phyloP scores from a whole-genome alignment of 2,797 vertebrate species.

The Xyrichtys novacula region DNA sequence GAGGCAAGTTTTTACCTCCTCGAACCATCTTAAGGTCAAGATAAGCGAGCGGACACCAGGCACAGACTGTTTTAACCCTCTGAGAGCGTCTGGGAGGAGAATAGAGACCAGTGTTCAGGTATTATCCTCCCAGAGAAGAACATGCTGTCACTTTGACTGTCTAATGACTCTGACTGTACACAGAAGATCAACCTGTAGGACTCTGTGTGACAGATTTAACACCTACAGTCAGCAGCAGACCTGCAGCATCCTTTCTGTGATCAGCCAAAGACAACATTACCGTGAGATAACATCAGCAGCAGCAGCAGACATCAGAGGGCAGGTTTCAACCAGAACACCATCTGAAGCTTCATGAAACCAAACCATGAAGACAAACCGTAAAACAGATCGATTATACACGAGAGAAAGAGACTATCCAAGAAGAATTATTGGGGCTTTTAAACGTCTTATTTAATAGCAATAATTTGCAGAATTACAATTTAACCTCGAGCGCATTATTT shows the following conservation, averaged over 20 bases:
- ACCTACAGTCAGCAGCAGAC: neutral
- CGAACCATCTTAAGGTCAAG: conserved; percentile 23
- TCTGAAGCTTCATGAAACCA: too few relatives aligned
- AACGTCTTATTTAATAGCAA: too few relatives aligned
- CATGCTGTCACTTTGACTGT: conserved; percentile 38
- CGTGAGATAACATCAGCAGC: neutral
- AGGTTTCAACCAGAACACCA: too few relatives aligned
- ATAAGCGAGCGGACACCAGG: conserved; percentile 17
- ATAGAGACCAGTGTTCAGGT: conserved; percentile 26
- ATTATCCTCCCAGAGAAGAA: conserved; percentile 31
- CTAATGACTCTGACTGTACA: neutral
- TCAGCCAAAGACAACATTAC: neutral
- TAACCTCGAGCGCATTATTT: too few relatives aligned
- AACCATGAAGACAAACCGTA: too few relatives aligned
- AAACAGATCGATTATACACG: too few relatives aligned
- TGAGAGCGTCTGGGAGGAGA: conserved; percentile 30
- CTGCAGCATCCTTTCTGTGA: neutral
- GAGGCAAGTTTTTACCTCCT: conserved; percentile 18
- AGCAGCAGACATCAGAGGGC: too few relatives aligned
- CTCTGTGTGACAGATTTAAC: conserved; percentile 22
- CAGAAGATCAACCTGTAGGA: conserved; percentile 9
- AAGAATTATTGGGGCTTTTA: too few relatives aligned
- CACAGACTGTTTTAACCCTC: conserved; percentile 25
- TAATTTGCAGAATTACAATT: too few relatives aligned
- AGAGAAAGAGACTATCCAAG: too few relatives aligned